These are phyloP conservation scores for Colostygia pectinataria DNA, from an alignment of 2,888 invertebrate species.

Conservation along the genomic window DNA sequence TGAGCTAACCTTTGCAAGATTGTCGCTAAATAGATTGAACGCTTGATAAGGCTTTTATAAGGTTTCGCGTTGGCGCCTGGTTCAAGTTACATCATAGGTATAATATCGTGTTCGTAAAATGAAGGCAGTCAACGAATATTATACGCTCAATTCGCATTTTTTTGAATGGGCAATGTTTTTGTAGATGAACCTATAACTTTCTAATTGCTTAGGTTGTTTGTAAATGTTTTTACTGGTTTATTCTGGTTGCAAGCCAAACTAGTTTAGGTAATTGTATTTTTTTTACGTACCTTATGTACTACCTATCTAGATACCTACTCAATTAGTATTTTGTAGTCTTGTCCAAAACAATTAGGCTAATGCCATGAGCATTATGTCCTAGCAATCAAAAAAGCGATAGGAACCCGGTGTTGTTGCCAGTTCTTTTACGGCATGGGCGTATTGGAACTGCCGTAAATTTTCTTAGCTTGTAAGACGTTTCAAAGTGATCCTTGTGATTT, in stretches of 20 bases:
- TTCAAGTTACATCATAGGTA: constrained; percentile 18
- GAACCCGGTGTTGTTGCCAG: no score
- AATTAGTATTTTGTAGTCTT: no score
- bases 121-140: constrained; percentile 3
- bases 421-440: no score
- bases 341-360: no score
- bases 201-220: constrained; percentile 17
- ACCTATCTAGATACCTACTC: no score
- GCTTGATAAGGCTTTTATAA: constrained; percentile 19
- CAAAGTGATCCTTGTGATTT: no score
- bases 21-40: constrained; percentile 16
- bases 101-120: constrained; percentile 5
- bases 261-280: no score
- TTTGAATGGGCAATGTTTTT: constrained; percentile 10
- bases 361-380: no score
- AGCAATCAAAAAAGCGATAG: no score
- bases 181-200: constrained; percentile 17
- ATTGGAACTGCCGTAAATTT: no score
- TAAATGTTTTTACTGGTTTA: background rate
- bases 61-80: constrained; percentile 20
- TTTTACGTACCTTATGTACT: no score
- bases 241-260: background rate
- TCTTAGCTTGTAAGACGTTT: no score
- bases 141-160: constrained; percentile 5
- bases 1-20: constrained; percentile 19